These are phyloP conservation scores for Heteronetta atricapilla DNA, from an alignment of 2,113 vertebrate species.

Conservation along the genomic window DNA sequence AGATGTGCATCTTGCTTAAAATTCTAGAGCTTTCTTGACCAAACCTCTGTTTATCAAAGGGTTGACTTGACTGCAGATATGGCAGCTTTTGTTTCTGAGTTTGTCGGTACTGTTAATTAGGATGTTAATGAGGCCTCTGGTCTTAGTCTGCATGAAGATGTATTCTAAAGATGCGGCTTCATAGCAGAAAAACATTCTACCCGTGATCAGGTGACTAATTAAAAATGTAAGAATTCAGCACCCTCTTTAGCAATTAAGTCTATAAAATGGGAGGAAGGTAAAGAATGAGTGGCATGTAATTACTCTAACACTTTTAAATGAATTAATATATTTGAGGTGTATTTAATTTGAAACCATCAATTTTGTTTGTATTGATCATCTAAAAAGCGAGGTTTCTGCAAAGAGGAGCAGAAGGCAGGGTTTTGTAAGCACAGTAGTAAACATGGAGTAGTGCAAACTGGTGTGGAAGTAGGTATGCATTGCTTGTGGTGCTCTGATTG, in stretches of 20 bases:
- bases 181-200: neutral
- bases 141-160: neutral
- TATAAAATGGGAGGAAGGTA: neutral
- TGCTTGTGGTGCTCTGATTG: neutral
- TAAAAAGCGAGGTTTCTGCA: neutral
- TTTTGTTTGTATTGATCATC: neutral
- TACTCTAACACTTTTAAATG: neutral
- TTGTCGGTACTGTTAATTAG: neutral
- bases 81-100: neutral
- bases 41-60: neutral
- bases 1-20: neutral
- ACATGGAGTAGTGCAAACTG: neutral
- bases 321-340: neutral
- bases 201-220: neutral
- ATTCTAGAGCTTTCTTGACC: neutral
- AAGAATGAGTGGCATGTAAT: neutral
- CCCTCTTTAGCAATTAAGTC: neutral
- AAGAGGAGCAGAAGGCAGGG: neutral
- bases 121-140: conserved; percentile 4
- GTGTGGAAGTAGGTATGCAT: neutral
- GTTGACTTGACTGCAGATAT: neutral
- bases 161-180: conserved; percentile 17
- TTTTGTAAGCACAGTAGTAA: neutral
- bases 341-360: neutral
- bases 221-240: neutral